phyloP scores from a whole-genome alignment of 2,113 vertebrate species.

The Monarcha castaneiventris region DNA sequence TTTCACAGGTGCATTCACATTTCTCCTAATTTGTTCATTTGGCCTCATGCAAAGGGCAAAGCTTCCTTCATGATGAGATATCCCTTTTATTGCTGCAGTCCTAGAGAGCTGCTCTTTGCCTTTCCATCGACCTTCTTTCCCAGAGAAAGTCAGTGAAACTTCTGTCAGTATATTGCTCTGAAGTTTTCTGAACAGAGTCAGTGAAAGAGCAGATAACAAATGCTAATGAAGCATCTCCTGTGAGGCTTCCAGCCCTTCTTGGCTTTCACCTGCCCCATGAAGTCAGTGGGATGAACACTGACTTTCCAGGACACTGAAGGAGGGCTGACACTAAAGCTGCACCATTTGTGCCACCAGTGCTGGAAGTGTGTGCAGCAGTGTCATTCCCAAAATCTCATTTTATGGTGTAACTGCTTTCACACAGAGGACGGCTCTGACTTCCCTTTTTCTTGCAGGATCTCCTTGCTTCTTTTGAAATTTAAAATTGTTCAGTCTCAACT shows the following conservation, averaged over 20 bases:
- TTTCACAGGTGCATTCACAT: not conserved
- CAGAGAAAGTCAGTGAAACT: not conserved
- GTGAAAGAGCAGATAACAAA: not conserved
- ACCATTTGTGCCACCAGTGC: not conserved
- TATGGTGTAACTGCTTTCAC: not conserved
- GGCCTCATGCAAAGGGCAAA: not conserved
- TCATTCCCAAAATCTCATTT: not conserved
- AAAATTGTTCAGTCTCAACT: not conserved
- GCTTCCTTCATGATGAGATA: not conserved
- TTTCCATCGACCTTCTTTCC: not conserved
- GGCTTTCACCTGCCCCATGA: not conserved
- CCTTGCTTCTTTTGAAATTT: not conserved
- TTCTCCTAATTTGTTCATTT: not conserved
- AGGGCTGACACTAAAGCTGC: not conserved
- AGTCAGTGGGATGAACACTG: not conserved
- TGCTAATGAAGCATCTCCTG: not conserved
- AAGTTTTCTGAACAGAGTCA: slow-evolving; percentile 14
- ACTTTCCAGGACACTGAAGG: not conserved
- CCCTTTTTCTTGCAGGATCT: not conserved
- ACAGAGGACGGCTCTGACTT: not conserved
- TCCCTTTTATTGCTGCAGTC: not conserved
- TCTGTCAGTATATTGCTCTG: not conserved
- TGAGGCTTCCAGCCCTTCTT: not conserved
- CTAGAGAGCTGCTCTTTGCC: not conserved
- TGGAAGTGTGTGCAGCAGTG: not conserved